phyloP scores from a whole-genome alignment of 2,797 vertebrate species.

The Takifugu ocellatus region DNA sequence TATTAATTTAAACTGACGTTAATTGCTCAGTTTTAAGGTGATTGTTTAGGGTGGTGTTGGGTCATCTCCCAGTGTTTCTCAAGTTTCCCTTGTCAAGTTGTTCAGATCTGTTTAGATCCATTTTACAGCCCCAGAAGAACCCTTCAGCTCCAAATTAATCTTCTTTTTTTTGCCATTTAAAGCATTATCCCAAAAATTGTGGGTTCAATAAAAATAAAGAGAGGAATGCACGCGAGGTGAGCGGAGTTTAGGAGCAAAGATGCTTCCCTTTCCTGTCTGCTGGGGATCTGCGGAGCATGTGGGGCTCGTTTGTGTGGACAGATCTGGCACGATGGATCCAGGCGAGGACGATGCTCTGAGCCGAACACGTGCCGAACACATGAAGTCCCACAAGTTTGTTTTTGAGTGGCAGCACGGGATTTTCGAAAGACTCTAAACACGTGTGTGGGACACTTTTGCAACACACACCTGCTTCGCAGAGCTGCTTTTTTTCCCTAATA shows the following conservation, averaged over 20 bases:
- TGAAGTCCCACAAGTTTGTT: constrained; percentile 34
- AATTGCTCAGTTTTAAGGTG: too few species aligned
- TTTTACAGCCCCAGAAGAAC: too few species aligned
- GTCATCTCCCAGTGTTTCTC: too few species aligned
- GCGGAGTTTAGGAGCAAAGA: constrained; percentile 20
- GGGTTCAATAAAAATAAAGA: constrained; percentile 5
- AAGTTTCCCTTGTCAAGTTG: too few species aligned
- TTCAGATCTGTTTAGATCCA: too few species aligned
- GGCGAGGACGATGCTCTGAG: constrained; percentile 54
- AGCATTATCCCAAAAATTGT: too few species aligned
- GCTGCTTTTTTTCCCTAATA: constrained; percentile 27
- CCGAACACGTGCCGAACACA: constrained; percentile 62
- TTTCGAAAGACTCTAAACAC: constrained; percentile 55
- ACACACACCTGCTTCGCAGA: constrained; percentile 21
- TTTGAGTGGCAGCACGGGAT: constrained; percentile 57
- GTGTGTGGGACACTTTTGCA: constrained; percentile 38
- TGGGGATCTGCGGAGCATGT: constrained; percentile 61
- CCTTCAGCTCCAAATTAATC: too few species aligned
- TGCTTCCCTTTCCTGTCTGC: constrained; percentile 51
- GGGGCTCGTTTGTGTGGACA: constrained; percentile 59
- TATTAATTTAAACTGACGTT: too few species aligned
- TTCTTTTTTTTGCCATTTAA: too few species aligned
- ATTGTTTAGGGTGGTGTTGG: too few species aligned
- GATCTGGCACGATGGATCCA: constrained; percentile 44
- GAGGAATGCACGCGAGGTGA: constrained; percentile 7